These are phyloP conservation scores for Zaprionus vittiger DNA, from an alignment of 1,140 invertebrate genomes.

Conservation along the genomic window DNA sequence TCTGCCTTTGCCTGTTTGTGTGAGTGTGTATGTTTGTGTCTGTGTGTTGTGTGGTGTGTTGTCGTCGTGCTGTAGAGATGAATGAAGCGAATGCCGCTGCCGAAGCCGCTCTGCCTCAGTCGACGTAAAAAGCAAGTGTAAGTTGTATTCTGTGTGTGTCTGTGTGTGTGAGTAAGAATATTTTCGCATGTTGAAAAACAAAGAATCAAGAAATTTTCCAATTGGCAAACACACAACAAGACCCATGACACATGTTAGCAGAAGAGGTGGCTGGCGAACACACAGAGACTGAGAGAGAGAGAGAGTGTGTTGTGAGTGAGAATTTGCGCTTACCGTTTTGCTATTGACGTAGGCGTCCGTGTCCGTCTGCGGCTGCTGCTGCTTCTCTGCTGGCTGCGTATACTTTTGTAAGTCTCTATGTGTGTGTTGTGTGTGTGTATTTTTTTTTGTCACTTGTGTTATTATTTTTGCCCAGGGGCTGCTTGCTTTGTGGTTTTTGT, in stretches of 20 bases:
- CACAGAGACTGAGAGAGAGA: constrained; percentile 1
- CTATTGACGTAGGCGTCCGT: constrained; percentile 70
- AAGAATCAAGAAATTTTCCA: constrained; percentile 74
- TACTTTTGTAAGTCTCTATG: constrained; percentile 44
- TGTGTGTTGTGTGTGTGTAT: constrained; percentile 33
- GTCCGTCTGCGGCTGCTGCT: constrained; percentile 28
- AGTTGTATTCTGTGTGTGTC: constrained; percentile 40
- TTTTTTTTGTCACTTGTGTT: constrained; percentile 47
- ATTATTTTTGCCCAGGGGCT: constrained; percentile 55
- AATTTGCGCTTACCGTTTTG: constrained; percentile 73
- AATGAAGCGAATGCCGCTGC: constrained; percentile 36
- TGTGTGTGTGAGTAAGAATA: constrained; percentile 45
- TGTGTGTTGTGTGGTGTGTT: constrained; percentile 17
- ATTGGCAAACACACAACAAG: constrained; percentile 60
- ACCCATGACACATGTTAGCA: constrained; percentile 13
- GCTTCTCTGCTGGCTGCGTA: constrained; percentile 24
- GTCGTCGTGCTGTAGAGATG: constrained; percentile 35
- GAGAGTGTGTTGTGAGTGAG: constrained; percentile 33
- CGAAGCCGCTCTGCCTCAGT: constrained; percentile 27
- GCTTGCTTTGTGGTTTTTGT: constrained; percentile 62
- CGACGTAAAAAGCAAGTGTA: constrained; percentile 49
- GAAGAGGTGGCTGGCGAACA: background rate
- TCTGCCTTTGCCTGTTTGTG: background rate
- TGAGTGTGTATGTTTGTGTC: background rate
- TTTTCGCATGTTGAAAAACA: constrained; percentile 51